A percentile compares a stretch with the other conserved stretches of the same genome.
These are phyloP conservation scores for Pogonomyrmex barbatus DNA, from an alignment of 1,140 invertebrate species.

Conservation along the genomic window DNA sequence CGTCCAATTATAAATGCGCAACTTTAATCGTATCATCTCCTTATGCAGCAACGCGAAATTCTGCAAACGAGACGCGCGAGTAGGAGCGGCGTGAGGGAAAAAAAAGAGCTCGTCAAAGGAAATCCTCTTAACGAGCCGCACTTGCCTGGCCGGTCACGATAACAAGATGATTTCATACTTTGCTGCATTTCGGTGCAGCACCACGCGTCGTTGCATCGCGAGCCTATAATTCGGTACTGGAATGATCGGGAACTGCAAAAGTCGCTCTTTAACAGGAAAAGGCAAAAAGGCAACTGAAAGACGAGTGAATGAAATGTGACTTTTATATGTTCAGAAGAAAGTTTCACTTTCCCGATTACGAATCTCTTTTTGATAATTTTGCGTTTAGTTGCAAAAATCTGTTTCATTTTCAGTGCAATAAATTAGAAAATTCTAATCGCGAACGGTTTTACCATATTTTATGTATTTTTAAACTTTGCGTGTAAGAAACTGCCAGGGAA, in stretches of 20 bases:
- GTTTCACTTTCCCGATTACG: conserved; percentile 11
- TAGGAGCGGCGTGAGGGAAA: not conserved
- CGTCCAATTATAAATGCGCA: conserved; percentile 34
- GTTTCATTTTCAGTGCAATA: not conserved
- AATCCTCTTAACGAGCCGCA: conserved; percentile 59
- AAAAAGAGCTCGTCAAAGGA: conserved; percentile 31
- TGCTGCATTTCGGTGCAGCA: conserved; percentile 29
- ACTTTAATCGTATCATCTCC: conserved; percentile 48
- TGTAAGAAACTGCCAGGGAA: not conserved
- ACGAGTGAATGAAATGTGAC: not conserved
- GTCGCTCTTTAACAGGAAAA: conserved; percentile 1
- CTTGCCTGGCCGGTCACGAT: conserved; percentile 15
- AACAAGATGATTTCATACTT: conserved; percentile 39
- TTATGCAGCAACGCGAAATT: conserved; percentile 49
- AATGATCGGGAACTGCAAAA: not conserved
- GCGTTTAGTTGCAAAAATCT: not conserved
- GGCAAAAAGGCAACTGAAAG: not conserved
- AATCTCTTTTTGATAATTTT: not conserved
- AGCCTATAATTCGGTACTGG: not conserved
- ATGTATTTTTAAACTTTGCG: not conserved
- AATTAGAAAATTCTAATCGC: conserved; percentile 3
- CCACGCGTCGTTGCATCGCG: not conserved
- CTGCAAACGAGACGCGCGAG: conserved; percentile 44
- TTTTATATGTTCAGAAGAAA: not conserved
- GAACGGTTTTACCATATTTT: not conserved